Base-by-base conservation (phyloP, 2,113 vertebrate species). In the Bathybates hornii region DNA sequence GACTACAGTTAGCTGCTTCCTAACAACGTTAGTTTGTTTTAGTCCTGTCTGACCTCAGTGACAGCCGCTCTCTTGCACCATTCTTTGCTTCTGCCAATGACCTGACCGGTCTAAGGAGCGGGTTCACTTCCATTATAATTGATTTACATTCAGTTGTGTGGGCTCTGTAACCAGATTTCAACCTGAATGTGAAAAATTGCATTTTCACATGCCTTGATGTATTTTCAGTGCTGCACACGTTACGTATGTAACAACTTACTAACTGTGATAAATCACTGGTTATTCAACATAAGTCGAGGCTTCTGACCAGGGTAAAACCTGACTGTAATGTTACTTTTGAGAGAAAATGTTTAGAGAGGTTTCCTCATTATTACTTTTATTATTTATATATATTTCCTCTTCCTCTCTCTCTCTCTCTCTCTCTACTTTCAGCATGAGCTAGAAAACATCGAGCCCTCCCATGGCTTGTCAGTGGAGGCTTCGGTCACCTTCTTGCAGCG, bases 401-500 rank as follows among this genome's bases (percentile, higher is more conserved):
- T 24, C 24, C 24, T 24, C 24, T 24, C 24, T 21, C 21, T 21
- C n/a, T 13, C 3, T 63, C 9, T 68, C 11, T 73, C 53, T 63
- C 11, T 57, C 9, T 52, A 0, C 66, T 17, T 3, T 81, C 95
- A 99, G 98, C 98, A 99, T 87, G 98, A 99, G 86, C 92, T 99
- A 89, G 99, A 99, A 94, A 98, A 94, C 92, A 98, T 99, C 57
- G 98, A 99, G 87, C 96, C 98, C 10, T 98, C 98, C 86, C 98
- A 99, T 87, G 99, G 98, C 53, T 95, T 99, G 94, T 84, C 98
- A 9, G 81, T 99, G 91, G 99, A 99, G 95, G 95, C 98, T 19
- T 98, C 98, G 4, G 90, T 99, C 95, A 96, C 98, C 4, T 99
- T 99, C 96, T 93, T 99, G 13, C 98, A 99, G 95, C 97, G 99